Evolutionary conservation across 2,888 invertebrate genomes (phyloP).

Genomic region (Calliopum simillimum): DNA sequence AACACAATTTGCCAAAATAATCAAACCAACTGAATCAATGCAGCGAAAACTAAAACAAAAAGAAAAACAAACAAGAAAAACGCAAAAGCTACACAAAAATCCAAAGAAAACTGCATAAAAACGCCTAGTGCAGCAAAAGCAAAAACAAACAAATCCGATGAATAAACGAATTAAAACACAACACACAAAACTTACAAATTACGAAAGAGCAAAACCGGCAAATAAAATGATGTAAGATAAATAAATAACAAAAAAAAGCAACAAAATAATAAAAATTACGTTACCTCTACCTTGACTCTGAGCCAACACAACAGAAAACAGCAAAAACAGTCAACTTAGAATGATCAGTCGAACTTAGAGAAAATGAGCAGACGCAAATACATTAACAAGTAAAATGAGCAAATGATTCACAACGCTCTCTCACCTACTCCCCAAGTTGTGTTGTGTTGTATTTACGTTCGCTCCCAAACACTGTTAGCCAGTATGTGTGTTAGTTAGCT

Average conservation of each 20-base stretch:
- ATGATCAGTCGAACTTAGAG: not conserved
- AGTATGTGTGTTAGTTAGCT: conserved; percentile 21
- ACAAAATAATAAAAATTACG: conserved; percentile 45
- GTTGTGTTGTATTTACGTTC: not conserved
- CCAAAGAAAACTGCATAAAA: conserved; percentile 2
- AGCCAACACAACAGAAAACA: too few species aligned
- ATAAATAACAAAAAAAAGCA: not conserved
- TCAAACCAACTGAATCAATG: not conserved
- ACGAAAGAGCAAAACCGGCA: conserved; percentile 14
- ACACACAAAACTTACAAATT: not conserved
- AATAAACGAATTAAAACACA: not conserved
- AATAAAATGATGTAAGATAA: conserved; percentile 4
- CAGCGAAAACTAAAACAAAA: not conserved
- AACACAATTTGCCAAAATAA: conserved; percentile 2
- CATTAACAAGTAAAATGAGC: not conserved
- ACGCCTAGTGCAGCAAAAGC: conserved; percentile 37
- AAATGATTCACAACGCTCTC: not conserved
- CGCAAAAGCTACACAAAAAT: not conserved
- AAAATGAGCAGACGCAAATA: not conserved
- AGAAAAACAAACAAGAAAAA: not conserved
- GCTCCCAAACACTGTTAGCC: not conserved
- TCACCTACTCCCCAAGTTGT: not conserved
- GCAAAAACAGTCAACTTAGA: not conserved
- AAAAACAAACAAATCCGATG: conserved; percentile 31
- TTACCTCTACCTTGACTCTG: conserved; percentile 68